Conservation (phyloP, 2,797 vertebrate species). For the Lagorchestes hirsutus region DNA sequence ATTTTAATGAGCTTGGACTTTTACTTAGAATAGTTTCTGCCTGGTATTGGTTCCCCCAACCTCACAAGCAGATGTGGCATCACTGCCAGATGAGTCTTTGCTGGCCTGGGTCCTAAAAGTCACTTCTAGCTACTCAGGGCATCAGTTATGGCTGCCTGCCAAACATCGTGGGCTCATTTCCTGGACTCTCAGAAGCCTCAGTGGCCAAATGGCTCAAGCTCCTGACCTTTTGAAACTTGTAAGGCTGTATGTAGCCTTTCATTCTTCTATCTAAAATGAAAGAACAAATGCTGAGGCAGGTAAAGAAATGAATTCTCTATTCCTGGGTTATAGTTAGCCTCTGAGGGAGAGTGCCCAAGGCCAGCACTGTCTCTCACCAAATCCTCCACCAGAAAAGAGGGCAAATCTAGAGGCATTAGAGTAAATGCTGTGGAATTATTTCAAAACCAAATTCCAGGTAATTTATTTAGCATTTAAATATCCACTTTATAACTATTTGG, state of each 20-base stretch:
- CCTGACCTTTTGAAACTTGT: not conserved
- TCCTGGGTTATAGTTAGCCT: not conserved
- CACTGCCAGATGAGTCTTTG: not conserved
- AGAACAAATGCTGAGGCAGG: not conserved
- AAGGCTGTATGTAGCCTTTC: not conserved
- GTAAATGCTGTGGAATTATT: not conserved
- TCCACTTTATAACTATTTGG: not conserved
- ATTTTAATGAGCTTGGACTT: not conserved
- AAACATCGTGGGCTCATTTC: not conserved
- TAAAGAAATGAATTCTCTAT: not conserved
- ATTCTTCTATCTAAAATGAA: not conserved
- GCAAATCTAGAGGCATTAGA: not conserved
- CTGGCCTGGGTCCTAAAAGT: conserved; percentile 2
- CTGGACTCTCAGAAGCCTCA: not conserved
- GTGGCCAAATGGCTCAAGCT: not conserved
- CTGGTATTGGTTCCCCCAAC: not conserved
- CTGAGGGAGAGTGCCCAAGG: not conserved
- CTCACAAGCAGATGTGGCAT: not conserved
- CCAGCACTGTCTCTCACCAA: not conserved
- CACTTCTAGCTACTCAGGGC: not conserved
- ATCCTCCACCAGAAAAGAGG: not conserved
- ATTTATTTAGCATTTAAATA: not conserved
- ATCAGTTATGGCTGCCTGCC: not conserved
- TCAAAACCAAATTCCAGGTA: not conserved
- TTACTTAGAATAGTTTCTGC: not conserved